These are phyloP conservation scores for Prolemur simus DNA, from an alignment of 2,113 vertebrate species.

Conservation along the genomic window DNA sequence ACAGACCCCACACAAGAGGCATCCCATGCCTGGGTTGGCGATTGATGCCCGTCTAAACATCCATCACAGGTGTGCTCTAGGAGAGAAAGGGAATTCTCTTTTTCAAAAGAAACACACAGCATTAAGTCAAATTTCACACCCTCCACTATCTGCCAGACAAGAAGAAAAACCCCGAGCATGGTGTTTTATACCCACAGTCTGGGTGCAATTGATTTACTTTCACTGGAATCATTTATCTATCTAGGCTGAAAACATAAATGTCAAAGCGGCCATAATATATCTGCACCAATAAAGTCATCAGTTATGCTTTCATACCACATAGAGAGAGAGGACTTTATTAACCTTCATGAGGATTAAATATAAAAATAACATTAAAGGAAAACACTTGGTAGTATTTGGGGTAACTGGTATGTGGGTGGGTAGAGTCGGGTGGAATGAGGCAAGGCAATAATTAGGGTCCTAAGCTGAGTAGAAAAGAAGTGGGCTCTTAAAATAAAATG, in stretches of 20 bases:
- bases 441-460: not conserved
- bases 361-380: slow-evolving; percentile 54
- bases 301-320: slow-evolving; percentile 73
- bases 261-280: slow-evolving; percentile 83
- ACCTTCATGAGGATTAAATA: slow-evolving; percentile 76
- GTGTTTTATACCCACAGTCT: slow-evolving; percentile 74
- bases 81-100: slow-evolving; percentile 47
- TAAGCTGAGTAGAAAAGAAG: not conserved
- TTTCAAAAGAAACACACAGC: slow-evolving; percentile 43
- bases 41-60: not conserved
- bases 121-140: slow-evolving; percentile 70
- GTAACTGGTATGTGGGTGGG: not conserved
- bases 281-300: slow-evolving; percentile 79
- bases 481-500: not conserved
- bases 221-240: slow-evolving; percentile 82
- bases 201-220: slow-evolving; percentile 82
- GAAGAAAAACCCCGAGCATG: slow-evolving; percentile 51
- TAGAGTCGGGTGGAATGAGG: not conserved
- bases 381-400: not conserved
- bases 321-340: slow-evolving; percentile 73
- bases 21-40: not conserved
- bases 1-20: not conserved
- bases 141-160: slow-evolving; percentile 63
- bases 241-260: slow-evolving; percentile 83
- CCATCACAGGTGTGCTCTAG: not conserved